Base-by-base conservation (phyloP, 1,140 invertebrate genomes). In the Drosophila nasuta region DNA sequence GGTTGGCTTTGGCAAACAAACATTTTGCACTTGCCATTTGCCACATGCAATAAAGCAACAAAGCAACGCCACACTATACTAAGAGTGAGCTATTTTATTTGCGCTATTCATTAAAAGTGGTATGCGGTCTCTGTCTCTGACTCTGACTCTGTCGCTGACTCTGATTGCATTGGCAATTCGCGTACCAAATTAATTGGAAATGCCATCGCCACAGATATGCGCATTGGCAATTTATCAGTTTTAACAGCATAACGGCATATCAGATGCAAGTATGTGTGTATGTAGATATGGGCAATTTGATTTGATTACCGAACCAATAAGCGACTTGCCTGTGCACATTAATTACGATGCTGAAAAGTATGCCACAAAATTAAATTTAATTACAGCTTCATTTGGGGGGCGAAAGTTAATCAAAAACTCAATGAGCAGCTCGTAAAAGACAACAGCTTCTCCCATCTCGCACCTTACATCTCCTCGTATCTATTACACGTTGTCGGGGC, bases 371-470 rank as follows among this genome's bases (percentile, higher is more conserved):
- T 83, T 82, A 71, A 91, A 91, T 91, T 91, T 83, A 81, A 91
- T 91, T 90, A 91, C 77, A 73, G 80, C 82, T 91, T 78, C 71
- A 91, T 89, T 89, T 81, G 57, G 66, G 77, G 15, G 15, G 60
- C n/a, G 67, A 78, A 87, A 90, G 80, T 87, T 91, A 91, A 91
- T 91, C 89, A 91, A 89, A 89, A 89, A 74, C 86, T 76, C 85
- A 85, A 89, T 85, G 85, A 89, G 85, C 69, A 89, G 78, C 78
- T 89, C 78, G 75, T 88, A 88, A 88, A 85, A 89, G 59, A 63
- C 71, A 70, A 77, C 72, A 48, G 60, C 43, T 25, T 25, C 45
- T 20, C 13, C 25, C 15, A 20, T 10, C 6, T 28, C 28, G 13
- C 28, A 51, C 1, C 20, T 45, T 4, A 8, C 65, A 20, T 6